A percentile compares a stretch with the other conserved stretches of the same genome.
Evolutionary conservation across 2,888 invertebrate species (phyloP).

Genomic region (Clivina fossor): DNA sequence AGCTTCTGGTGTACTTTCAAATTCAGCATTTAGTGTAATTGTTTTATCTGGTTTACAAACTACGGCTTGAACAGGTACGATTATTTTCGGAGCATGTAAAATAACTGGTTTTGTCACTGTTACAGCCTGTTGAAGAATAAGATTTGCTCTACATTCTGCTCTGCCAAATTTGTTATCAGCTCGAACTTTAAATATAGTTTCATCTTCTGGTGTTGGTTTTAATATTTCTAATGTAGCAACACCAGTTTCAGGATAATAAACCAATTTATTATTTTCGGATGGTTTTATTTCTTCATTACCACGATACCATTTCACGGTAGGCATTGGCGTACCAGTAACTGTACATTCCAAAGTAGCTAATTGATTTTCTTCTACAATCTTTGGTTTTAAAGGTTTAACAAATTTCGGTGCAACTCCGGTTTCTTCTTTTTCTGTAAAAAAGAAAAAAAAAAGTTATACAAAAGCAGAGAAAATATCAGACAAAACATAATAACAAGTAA

Average conservation of each 20-base stretch:
- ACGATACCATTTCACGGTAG: slow-evolving; percentile 71
- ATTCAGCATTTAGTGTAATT: slow-evolving; percentile 69
- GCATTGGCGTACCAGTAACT: slow-evolving; percentile 69
- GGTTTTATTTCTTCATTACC: slow-evolving; percentile 64
- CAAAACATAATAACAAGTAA: too few species aligned
- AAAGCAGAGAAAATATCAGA: not conserved
- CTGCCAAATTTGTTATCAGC: slow-evolving; percentile 74
- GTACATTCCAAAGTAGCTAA: slow-evolving; percentile 66
- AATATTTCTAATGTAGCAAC: slow-evolving; percentile 64
- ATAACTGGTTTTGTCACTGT: slow-evolving; percentile 57
- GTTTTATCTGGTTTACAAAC: slow-evolving; percentile 70
- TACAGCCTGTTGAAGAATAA: slow-evolving; percentile 60
- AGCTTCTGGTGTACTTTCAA: slow-evolving; percentile 70
- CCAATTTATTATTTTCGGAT: slow-evolving; percentile 58
- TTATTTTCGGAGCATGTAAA: slow-evolving; percentile 71
- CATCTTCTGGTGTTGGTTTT: slow-evolving; percentile 66
- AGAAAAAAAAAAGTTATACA: not conserved
- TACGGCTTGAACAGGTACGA: slow-evolving; percentile 74
- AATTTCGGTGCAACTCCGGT: slow-evolving; percentile 69
- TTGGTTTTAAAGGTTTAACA: slow-evolving; percentile 65
- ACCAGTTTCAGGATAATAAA: slow-evolving; percentile 64
- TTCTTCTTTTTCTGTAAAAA: slow-evolving; percentile 65
- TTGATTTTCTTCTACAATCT: slow-evolving; percentile 63
- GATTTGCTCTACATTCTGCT: slow-evolving; percentile 73
- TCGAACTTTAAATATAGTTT: slow-evolving; percentile 68